Evolutionary conservation across 2,113 vertebrate genomes (phyloP).

Genomic region (Dolichotis patagonum): DNA sequence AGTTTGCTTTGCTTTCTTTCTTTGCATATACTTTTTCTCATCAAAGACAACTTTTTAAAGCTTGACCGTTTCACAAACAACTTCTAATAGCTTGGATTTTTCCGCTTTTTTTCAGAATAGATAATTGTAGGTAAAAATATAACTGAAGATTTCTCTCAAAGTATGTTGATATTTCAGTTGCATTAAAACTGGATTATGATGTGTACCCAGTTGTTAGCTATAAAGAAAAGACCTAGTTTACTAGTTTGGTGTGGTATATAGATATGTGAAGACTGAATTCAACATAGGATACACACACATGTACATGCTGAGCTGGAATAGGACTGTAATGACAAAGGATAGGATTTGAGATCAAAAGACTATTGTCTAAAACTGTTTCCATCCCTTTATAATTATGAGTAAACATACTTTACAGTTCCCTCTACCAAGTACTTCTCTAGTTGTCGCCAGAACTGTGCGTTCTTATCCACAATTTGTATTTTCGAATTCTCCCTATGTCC

Average conservation of each 20-base stretch:
- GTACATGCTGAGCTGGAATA: background rate
- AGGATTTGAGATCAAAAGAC: background rate
- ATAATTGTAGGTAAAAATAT: background rate
- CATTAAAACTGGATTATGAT: slow-evolving; percentile 19
- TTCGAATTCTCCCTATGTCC: background rate
- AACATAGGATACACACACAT: background rate
- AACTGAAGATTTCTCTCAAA: slow-evolving; percentile 53
- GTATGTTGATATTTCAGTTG: slow-evolving; percentile 38
- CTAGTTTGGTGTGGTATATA: background rate
- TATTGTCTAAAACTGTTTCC: background rate
- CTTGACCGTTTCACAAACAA: slow-evolving; percentile 39
- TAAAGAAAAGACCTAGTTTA: background rate
- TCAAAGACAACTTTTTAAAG: slow-evolving; percentile 63
- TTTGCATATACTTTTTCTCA: slow-evolving; percentile 25
- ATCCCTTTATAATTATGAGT: background rate
- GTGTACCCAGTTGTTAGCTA: background rate
- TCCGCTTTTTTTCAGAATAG: background rate
- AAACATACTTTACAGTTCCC: background rate
- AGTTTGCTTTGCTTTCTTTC: background rate
- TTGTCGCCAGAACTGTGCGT: background rate
- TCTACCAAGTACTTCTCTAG: background rate
- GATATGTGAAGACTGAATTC: background rate
- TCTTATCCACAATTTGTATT: background rate
- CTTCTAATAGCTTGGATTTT: slow-evolving; percentile 41
- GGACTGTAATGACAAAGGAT: background rate